Base-by-base conservation (phyloP, 1,140 invertebrate genomes). In the Anagrus nilaparvatae region DNA sequence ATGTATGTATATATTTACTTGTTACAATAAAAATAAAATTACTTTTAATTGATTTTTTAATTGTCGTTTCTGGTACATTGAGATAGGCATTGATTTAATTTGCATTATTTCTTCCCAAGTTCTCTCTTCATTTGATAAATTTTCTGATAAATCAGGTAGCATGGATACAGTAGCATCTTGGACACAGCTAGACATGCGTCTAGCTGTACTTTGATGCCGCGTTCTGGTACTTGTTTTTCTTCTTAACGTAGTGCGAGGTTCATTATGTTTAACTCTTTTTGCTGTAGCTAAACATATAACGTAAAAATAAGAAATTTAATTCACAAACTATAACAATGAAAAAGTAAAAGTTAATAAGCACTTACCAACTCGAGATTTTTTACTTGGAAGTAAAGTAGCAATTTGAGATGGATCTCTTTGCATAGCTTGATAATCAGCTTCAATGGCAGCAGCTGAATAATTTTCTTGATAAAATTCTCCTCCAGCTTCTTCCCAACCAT, bases 101-200 rank as follows among this genome's bases (percentile, higher is more conserved):
- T 82, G 78, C 77, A 84, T 84, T 25, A 89, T 84, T 67, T 87
- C 83, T 54, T 87, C 81, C 84, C 84, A 87, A 7, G 82, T 84
- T 8, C 80, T 74, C 58, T 85, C 80, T 61, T 89, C 85, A 51
- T 87, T 86, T 5, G 83, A 82, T 30, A 84, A 66, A 63, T 82
- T 82, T 61, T 85, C 81, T 12, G 82, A 84, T 5, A 86, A 61
- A 63, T 86, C 83, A 2, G 82, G 82, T 41, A 85, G 50, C 75
- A 84, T 81, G 1, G 82, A 77, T 3, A 82, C 73, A 48, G 83
- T 76, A 38, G 79, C 75, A 59, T 85, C 82, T 16, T 77, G 69
- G 50, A 75, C 71, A 52, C 76, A 76, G 27, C 75, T 78, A 1
- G 76, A 76, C 56, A 72, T 64, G 35, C 78, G 56, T 37, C 76